A percentile compares a stretch with the other conserved stretches of the same genome.
Conservation (phyloP, 1,140 invertebrate genomes). For the Drosophila suzukii region DNA sequence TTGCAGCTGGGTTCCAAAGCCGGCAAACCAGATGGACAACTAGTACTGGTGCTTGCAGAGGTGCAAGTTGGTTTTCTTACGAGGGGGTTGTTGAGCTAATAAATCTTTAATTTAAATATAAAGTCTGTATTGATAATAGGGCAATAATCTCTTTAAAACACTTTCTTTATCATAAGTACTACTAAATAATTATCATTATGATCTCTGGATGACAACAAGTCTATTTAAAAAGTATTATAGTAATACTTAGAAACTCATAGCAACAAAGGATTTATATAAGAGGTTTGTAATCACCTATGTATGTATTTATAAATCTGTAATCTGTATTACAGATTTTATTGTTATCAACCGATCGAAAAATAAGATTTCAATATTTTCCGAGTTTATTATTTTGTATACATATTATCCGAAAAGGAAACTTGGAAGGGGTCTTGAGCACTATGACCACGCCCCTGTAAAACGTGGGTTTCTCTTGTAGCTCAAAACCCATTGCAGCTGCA, state of each 20-base stretch:
- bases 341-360: too few relatives aligned
- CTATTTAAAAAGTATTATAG: not conserved
- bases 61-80: not conserved
- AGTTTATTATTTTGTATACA: too few relatives aligned
- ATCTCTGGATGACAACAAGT: not conserved
- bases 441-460: conserved; percentile 1
- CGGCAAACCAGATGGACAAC: conserved; percentile 75
- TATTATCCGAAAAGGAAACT: too few relatives aligned
- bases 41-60: conserved; percentile 22
- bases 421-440: not conserved
- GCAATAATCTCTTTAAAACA: too few relatives aligned
- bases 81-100: not conserved
- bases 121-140: too few relatives aligned
- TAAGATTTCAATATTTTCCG: too few relatives aligned
- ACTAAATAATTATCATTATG: not conserved
- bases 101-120: not conserved
- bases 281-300: not conserved
- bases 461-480: conserved; percentile 10
- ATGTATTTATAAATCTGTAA: too few relatives aligned
- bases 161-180: not conserved
- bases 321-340: not conserved
- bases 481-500: conserved; percentile 24
- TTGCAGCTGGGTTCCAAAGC: conserved; percentile 70
- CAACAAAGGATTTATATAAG: not conserved
- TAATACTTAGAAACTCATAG: not conserved